Conservation (phyloP, 2,113 vertebrate species). For the Chrysemys picta region DNA sequence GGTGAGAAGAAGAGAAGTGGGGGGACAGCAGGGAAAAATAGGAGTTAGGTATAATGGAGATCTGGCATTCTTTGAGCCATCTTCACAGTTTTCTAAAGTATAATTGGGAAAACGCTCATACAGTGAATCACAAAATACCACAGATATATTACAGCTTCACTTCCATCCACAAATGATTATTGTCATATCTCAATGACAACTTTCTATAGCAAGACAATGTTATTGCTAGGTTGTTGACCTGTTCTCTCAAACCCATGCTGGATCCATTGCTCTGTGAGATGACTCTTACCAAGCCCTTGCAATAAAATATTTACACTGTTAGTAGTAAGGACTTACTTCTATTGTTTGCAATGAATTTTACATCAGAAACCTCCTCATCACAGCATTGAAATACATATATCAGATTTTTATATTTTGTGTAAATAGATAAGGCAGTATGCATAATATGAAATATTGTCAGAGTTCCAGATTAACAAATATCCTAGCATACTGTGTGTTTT, state of each 20-base stretch:
- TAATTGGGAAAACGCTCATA: not conserved
- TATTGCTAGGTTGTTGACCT: not conserved
- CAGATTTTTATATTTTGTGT: slow-evolving; percentile 64
- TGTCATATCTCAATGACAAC: not conserved
- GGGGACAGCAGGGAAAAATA: not conserved
- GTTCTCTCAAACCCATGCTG: not conserved
- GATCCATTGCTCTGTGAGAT: not conserved
- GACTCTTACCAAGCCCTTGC: slow-evolving; percentile 30
- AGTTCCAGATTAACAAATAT: slow-evolving; percentile 63
- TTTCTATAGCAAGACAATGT: not conserved
- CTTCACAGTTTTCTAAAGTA: not conserved
- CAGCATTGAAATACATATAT: not conserved
- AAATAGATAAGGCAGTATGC: slow-evolving; percentile 54
- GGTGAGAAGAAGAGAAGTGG: not conserved
- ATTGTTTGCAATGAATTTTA: slow-evolving; percentile 51
- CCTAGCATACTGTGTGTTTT: slow-evolving; percentile 41
- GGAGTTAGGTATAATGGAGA: not conserved
- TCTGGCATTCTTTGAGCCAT: not conserved
- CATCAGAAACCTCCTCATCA: not conserved
- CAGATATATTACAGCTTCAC: not conserved
- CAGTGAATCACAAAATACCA: not conserved
- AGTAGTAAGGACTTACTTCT: not conserved
- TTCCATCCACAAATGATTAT: not conserved
- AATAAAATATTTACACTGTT: slow-evolving; percentile 8
- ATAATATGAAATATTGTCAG: slow-evolving; percentile 33